phyloP scores from a whole-genome alignment of 2,113 vertebrate species.

The Oreochromis niloticus region DNA sequence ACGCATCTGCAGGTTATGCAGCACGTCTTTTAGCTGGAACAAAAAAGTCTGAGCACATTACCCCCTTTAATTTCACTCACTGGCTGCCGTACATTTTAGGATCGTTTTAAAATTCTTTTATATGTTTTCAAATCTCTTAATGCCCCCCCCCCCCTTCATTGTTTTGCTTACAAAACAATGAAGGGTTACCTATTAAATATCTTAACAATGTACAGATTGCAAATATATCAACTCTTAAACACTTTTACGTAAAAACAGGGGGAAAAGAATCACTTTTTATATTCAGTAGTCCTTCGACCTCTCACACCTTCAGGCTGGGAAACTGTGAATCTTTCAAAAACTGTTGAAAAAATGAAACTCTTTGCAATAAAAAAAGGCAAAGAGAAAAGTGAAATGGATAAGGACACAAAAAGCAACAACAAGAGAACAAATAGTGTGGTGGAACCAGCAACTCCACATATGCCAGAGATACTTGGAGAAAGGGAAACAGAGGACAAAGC shows the following conservation, averaged over 20 bases:
- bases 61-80: neutral
- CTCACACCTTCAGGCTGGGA: neutral
- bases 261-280: neutral
- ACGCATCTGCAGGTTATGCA: neutral
- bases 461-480: neutral
- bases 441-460: neutral
- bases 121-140: neutral
- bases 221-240: neutral
- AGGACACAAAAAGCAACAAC: neutral
- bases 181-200: neutral
- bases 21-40: neutral
- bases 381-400: neutral
- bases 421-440: neutral
- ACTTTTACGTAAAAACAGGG: neutral
- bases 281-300: neutral
- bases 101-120: neutral
- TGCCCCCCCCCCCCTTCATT: too few species aligned
- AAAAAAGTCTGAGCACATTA: neutral
- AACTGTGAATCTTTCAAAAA: neutral
- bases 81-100: neutral
- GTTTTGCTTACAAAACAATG: neutral
- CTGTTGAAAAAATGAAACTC: too few species aligned
- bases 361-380: neutral
- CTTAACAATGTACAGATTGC: neutral
- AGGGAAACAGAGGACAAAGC: neutral